These are phyloP conservation scores for Megaptera novaeangliae DNA, from an alignment of 2,113 vertebrate species.

Conservation along the genomic window DNA sequence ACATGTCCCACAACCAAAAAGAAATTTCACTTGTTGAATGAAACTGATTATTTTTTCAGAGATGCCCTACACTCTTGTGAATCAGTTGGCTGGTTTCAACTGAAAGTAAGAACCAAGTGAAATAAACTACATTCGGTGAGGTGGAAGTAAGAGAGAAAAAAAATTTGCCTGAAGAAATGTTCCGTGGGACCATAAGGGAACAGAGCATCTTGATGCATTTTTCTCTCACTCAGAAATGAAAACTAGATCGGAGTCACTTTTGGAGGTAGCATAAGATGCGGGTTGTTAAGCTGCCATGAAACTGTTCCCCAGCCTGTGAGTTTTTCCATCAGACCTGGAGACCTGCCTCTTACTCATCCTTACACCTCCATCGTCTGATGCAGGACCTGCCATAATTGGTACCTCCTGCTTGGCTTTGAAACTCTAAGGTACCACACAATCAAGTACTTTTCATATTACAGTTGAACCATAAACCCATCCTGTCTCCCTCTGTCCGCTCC, in stretches of 20 bases:
- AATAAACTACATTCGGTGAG: neutral
- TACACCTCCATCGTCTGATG: neutral
- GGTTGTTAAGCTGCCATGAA: neutral
- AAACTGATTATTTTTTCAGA: slow-evolving; percentile 19
- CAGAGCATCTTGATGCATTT: neutral
- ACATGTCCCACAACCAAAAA: neutral
- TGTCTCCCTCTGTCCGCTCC: neutral
- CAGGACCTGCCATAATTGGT: neutral
- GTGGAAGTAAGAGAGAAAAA: neutral
- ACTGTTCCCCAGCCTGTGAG: too few relatives aligned
- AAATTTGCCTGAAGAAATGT: neutral
- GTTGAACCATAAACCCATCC: neutral
- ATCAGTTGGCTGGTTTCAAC: slow-evolving; percentile 36
- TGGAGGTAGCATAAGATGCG: neutral
- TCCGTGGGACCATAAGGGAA: neutral
- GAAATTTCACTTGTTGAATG: slow-evolving; percentile 50
- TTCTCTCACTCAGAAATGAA: neutral
- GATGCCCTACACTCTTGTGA: neutral
- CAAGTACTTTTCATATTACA: neutral
- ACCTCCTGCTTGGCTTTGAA: neutral
- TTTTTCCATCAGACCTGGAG: neutral
- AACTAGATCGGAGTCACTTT: neutral
- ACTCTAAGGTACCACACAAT: neutral
- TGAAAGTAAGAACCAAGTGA: neutral
- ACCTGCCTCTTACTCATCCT: neutral